phyloP scores from a whole-genome alignment of 2,797 vertebrate genomes.

The Aulostomus chinensis region DNA sequence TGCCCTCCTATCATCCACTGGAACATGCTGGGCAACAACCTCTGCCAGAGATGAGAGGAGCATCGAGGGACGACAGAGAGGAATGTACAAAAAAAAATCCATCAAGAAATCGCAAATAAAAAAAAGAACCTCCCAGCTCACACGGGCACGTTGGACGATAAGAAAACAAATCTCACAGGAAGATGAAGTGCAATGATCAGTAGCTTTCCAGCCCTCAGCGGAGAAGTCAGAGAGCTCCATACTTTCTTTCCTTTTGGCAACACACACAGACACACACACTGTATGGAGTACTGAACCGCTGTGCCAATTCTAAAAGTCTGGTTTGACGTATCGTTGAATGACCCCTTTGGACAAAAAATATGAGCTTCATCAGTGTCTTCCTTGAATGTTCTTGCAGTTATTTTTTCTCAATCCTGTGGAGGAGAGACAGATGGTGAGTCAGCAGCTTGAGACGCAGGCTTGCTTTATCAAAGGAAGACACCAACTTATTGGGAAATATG shows the following conservation, averaged over 20 bases:
- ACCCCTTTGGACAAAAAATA: constrained; percentile 59
- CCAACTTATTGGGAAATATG: too few species aligned
- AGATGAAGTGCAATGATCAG: constrained; percentile 69
- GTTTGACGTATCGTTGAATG: constrained; percentile 43
- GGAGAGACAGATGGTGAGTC: constrained; percentile 14
- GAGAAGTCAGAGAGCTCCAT: constrained; percentile 31
- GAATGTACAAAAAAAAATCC: constrained; percentile 67
- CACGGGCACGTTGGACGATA: constrained; percentile 35
- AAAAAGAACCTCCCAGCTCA: constrained; percentile 17
- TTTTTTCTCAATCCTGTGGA: constrained; percentile 72
- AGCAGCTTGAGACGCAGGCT: too few species aligned
- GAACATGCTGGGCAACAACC: constrained; percentile 10
- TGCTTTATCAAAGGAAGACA: background rate
- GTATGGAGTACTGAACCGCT: constrained; percentile 47
- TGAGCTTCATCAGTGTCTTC: constrained; percentile 49
- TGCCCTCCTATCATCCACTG: constrained; percentile 11
- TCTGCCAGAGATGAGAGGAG: constrained; percentile 28
- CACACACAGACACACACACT: constrained; percentile 47
- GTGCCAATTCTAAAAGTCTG: constrained; percentile 42
- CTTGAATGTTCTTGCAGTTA: constrained; percentile 53
- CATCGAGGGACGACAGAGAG: constrained; percentile 35
- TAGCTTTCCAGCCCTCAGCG: constrained; percentile 51
- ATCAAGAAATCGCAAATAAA: constrained; percentile 49
- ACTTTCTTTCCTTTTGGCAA: constrained; percentile 54
- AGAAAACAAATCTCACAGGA: constrained; percentile 62